These are phyloP conservation scores for Eupithecia pulchellata DNA, from an alignment of 2,888 invertebrate species.

Conservation along the genomic window DNA sequence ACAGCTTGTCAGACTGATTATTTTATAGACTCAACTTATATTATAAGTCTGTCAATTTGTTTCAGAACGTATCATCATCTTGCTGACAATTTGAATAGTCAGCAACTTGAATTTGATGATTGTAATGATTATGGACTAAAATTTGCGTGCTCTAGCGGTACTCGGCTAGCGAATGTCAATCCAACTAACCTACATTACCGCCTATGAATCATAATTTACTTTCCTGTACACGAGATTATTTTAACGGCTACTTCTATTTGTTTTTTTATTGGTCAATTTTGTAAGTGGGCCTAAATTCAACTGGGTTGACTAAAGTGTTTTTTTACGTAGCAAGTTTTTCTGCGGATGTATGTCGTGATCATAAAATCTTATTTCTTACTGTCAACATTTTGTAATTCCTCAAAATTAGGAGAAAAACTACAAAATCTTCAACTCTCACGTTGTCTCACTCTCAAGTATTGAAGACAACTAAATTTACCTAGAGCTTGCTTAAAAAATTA, in stretches of 20 bases:
- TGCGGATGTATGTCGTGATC: too few species aligned
- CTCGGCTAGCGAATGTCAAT: constrained; percentile 37
- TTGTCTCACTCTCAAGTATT: too few species aligned
- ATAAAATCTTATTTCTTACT: too few species aligned
- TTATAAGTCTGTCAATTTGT: too few species aligned
- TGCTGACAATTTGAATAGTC: not conserved
- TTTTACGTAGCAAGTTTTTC: not conserved
- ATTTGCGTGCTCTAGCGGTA: constrained; percentile 39
- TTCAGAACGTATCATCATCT: too few species aligned
- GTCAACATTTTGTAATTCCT: not conserved
- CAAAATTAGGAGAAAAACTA: too few species aligned
- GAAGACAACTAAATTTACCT: too few species aligned
- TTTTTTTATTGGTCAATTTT: constrained; percentile 1
- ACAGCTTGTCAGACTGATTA: too few species aligned
- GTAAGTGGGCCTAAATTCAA: not conserved
- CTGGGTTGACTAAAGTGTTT: not conserved
- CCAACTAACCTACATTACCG: constrained; percentile 40
- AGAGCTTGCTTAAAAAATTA: too few species aligned
- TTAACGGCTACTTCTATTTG: constrained; percentile 16
- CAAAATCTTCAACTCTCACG: too few species aligned
- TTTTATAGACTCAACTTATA: too few species aligned
- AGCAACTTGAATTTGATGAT: not conserved
- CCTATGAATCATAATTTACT: constrained; percentile 36
- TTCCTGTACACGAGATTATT: constrained; percentile 20
- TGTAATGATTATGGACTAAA: constrained; percentile 1